Evolutionary conservation across 2,888 invertebrate species (phyloP), one percentile per base, ranked within the genome.

Genomic region (Drosophila testacea): DNA sequence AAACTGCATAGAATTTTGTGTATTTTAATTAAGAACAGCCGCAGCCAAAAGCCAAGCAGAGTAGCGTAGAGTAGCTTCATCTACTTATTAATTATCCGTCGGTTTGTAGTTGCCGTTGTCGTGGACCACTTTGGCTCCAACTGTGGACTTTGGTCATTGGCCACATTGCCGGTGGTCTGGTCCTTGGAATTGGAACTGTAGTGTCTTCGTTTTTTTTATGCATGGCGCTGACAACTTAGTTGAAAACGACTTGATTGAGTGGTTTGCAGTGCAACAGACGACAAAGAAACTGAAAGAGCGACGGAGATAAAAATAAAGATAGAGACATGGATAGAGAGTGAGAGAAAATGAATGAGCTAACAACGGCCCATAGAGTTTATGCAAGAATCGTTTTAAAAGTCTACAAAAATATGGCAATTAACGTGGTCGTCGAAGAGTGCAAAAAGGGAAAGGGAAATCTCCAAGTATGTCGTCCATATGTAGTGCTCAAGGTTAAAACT

Each of bases 21-120:
- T 87, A 83, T 89, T 90, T 90, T 90, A 90, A 90, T 90, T 90
- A 89, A 90, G 88, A 89, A 81, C 73, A 80, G 77, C 69, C 71
- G 61, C 30, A 13, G 39, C 60, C 57, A 64, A 75, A 78, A 66
- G 62, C 57, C 64, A 73, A 73, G 16, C 59, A 59, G 55, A 62
- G 73, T 73, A 63, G 72, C 65, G 16, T 16, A 65, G 74, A 84
- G 77, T 77, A 74, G 75, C 86, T 81, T 79, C 86, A 83, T 83
- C 86, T 79, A 86, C 75, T 84, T 83, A 86, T 83, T 83, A 84
- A 84, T 86, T 83, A 79, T 79, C 67, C 81, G 76, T 69, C 79
- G 74, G 72, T 47, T 69, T 54, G 59, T 60, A 60, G 76, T 62
- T 32, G 32, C 41, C 41, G 51, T 60, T 60, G 60, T 73, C 28